These are phyloP conservation scores for Virgularia gustaviana DNA, from an alignment of 92 coral and sea anemone genomes.

Conservation along the genomic window DNA sequence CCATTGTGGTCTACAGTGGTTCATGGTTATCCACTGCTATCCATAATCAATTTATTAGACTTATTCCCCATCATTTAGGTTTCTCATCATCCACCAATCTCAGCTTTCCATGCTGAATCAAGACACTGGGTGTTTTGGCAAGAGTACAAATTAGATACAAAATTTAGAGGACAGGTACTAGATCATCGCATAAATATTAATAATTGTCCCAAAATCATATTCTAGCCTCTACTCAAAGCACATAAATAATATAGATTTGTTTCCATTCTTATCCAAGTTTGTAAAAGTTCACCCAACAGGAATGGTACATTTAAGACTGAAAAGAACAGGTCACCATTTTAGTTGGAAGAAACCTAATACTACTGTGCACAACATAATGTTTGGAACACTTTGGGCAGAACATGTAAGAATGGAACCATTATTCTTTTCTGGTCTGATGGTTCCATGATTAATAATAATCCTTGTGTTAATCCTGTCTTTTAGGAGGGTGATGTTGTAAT, in stretches of 20 bases:
- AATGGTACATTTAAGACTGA: constrained; percentile 83
- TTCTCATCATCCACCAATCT: constrained; percentile 98
- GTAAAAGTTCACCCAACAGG: constrained; percentile 95
- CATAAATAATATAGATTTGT: background rate
- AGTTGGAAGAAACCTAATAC: constrained; percentile 94
- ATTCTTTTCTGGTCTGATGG: background rate
- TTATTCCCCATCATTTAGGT: too few species aligned
- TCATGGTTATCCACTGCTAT: too few species aligned
- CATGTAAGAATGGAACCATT: constrained; percentile 65
- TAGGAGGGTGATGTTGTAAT: constrained; percentile 90
- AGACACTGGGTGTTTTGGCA: constrained; percentile 99
- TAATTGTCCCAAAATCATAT: background rate
- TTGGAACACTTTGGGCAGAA: constrained; percentile 89
- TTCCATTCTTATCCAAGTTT: constrained; percentile 56
- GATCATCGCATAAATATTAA: background rate
- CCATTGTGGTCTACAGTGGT: too few species aligned
- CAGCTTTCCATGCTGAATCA: constrained; percentile 95
- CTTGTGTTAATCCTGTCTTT: too few species aligned
- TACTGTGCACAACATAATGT: constrained; percentile 85
- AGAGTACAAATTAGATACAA: constrained; percentile 88
- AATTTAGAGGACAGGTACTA: constrained; percentile 93
- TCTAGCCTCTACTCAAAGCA: background rate
- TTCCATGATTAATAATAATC: background rate
- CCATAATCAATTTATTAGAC: too few species aligned
- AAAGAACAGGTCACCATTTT: constrained; percentile 83